phyloP scores from a whole-genome alignment of 2,888 invertebrate genomes.

The Drosophila paranaensis region DNA sequence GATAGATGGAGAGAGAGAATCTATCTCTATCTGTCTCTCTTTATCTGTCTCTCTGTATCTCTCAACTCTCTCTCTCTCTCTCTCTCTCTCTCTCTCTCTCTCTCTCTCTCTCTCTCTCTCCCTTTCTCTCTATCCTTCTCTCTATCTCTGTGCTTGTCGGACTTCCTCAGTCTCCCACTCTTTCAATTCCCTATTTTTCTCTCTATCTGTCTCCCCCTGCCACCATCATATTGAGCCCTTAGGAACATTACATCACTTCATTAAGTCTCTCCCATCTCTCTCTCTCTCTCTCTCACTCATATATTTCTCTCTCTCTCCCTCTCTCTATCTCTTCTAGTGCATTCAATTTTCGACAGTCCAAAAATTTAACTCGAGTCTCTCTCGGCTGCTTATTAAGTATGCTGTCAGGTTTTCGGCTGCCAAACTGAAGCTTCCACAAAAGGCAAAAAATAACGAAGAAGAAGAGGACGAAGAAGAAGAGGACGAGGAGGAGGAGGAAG shows the following conservation, averaged over 20 bases:
- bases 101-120: not conserved
- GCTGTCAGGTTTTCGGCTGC: constrained; percentile 58
- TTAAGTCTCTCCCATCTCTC: not conserved
- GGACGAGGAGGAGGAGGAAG: not conserved
- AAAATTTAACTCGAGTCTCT: not conserved
- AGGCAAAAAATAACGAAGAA: constrained; percentile 3
- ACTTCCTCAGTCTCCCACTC: no score
- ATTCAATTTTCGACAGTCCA: constrained; percentile 9
- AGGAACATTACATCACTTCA: not conserved
- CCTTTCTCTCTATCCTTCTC: no score
- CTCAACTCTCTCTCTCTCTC: not conserved
- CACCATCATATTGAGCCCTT: no score
- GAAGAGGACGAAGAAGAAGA: no score
- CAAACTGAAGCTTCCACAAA: constrained; percentile 32
- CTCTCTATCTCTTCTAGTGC: constrained; percentile 1
- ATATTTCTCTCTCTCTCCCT: no score
- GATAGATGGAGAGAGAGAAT: no score
- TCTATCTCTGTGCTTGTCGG: no score
- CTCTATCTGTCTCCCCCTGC: no score
- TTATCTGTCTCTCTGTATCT: no score
- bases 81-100: not conserved
- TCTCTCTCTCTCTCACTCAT: not conserved
- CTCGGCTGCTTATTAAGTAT: constrained; percentile 30
- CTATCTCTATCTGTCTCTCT: not conserved
- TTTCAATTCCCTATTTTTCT: no score